Evolutionary conservation across 2,113 vertebrate species (phyloP), one percentile per base, ranked within the genome.

Genomic region (Rhabdomys dilectus): DNA sequence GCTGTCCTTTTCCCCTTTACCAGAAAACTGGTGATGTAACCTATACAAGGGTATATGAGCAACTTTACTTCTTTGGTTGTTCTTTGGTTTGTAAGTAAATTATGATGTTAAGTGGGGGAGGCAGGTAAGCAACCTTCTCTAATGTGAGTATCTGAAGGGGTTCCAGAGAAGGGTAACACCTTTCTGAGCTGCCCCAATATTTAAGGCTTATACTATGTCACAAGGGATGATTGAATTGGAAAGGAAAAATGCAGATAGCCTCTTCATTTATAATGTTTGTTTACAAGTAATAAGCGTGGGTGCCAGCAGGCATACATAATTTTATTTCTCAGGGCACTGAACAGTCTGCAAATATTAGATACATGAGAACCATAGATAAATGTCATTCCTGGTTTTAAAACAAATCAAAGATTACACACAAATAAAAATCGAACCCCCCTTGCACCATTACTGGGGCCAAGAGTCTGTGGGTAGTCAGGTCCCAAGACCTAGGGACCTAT

Each of bases 61-160:
- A 92, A 88, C 82, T 86, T 81, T 51, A 91, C 56, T 26, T 78
- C 64, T 11, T 86, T 1, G 3, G 48, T 60, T 58, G 5, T 70
- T 89, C 92, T 51, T 92, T 34, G 10, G 42, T 88, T 87, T 77
- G 26, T 62, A 87, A 42, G 73, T 89, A 91, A 95, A 91, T 88
- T 91, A 86, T 92, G 86, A 92, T 15, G 13, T 88, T 72, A 93
- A 84, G 45, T 72, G 70, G 16, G 17, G 34, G 24, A 15, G 13
- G 36, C 4, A 16, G 29, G n/a, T 7, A 76, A 82, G 17, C 53
- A 94, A 3, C 0, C 21, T 24, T 48, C 7, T 39, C 16, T 84
- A 60, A 60, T 36, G 36, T 39, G 53, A 22, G 34, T 21, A 36
- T 22, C 24, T 64, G 42, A 85, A 80, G n/a, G 9, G 17, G 19